phyloP scores from a whole-genome alignment of 1,140 invertebrate genomes.

The Atta colombica region DNA sequence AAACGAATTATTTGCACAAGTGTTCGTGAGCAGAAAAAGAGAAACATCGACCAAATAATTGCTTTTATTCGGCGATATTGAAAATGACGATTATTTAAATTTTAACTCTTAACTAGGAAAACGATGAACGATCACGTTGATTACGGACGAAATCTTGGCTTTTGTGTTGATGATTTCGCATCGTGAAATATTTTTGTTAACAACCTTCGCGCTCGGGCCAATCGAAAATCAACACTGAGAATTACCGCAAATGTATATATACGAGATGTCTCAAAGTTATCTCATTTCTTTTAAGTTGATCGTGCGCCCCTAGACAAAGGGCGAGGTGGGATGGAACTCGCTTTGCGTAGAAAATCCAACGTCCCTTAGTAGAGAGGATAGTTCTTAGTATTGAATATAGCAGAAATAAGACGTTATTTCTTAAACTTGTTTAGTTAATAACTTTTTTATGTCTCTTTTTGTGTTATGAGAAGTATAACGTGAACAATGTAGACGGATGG shows the following conservation, averaged over 20 bases:
- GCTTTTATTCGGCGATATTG: slow-evolving; percentile 36
- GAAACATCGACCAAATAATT: slow-evolving; percentile 34
- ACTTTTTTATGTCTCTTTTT: no score
- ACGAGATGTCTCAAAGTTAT: background rate
- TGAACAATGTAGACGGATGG: no score
- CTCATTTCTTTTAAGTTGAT: background rate
- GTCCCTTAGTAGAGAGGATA: no score
- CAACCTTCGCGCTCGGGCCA: slow-evolving; percentile 48
- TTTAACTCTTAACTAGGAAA: background rate
- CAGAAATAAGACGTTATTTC: no score
- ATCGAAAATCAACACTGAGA: slow-evolving; percentile 42
- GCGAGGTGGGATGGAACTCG: no score
- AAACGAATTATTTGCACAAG: slow-evolving; percentile 28
- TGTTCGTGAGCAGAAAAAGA: slow-evolving; percentile 7
- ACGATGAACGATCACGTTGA: background rate
- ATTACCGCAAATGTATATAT: background rate
- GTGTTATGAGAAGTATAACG: no score
- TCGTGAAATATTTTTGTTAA: slow-evolving; percentile 67
- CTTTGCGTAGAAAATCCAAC: no score
- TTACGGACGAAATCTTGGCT: slow-evolving; percentile 34
- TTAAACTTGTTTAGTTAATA: no score
- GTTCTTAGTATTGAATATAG: no score
- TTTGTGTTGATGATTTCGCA: slow-evolving; percentile 61
- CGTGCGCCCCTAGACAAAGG: no score
- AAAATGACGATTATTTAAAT: slow-evolving; percentile 39